Percentiles rank a stretch among this genome's conserved stretches.
Evolutionary conservation across 2,797 vertebrate genomes (phyloP).

Genomic region (Crax fasciolata): DNA sequence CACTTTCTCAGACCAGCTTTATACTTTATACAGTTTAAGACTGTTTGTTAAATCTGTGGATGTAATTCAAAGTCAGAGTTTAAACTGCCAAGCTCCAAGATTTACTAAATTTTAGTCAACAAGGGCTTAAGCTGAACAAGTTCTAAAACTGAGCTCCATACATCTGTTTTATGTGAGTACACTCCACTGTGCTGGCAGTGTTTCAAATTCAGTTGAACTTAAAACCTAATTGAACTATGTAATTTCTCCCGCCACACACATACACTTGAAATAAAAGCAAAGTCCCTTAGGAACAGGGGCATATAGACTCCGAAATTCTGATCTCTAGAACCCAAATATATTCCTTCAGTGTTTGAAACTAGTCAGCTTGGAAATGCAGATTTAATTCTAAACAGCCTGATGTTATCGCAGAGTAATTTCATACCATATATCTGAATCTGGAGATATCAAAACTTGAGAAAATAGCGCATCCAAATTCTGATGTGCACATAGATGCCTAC

Average conservation of each 20-base stretch:
- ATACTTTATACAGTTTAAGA: neutral
- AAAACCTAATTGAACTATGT: neutral
- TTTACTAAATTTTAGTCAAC: slow-evolving; percentile 12
- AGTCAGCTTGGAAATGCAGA: neutral
- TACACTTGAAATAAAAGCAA: neutral
- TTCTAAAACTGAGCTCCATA: neutral
- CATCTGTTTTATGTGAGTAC: neutral
- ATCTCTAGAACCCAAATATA: neutral
- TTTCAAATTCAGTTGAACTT: slow-evolving; percentile 10
- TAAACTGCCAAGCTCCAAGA: neutral
- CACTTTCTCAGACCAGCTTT: slow-evolving; percentile 32
- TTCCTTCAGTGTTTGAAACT: neutral
- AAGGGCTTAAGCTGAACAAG: neutral
- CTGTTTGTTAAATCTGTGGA: neutral
- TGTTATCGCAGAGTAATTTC: neutral
- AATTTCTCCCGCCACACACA: neutral
- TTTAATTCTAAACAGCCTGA: neutral
- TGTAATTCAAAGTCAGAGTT: slow-evolving; percentile 1
- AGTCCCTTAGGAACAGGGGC: neutral
- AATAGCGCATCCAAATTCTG: neutral
- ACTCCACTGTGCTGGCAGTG: neutral
- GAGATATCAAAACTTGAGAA: neutral
- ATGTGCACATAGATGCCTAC: neutral
- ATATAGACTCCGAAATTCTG: neutral
- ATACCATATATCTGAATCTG: neutral